A percentile compares a stretch with the other conserved stretches of the same genome.
These are phyloP conservation scores for Orbicella faveolata DNA, from an alignment of 64 coral and sea anemone genomes.

Conservation along the genomic window DNA sequence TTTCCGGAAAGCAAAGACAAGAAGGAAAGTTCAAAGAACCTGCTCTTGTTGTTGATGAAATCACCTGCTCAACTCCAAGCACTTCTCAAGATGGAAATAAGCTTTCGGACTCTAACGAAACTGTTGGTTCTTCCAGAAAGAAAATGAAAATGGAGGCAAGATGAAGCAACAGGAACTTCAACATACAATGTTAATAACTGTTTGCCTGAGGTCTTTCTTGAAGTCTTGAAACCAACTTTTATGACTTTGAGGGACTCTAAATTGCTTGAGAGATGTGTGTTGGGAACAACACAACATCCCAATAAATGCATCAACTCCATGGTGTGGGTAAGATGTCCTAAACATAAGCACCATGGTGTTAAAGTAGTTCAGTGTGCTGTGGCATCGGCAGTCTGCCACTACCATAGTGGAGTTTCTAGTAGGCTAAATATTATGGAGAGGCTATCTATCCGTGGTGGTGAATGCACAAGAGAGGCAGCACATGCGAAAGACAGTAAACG, in stretches of 20 bases:
- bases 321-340: not conserved
- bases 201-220: not conserved
- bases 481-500: constrained; percentile 48
- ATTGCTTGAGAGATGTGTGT: not conserved
- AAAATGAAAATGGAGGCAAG: constrained; percentile 13
- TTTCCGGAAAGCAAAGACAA: too few species aligned
- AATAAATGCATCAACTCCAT: constrained; percentile 25
- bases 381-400: constrained; percentile 4
- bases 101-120: too few species aligned
- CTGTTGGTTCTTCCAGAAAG: not conserved
- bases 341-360: not conserved
- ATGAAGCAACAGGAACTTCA: not conserved
- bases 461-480: not conserved
- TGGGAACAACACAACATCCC: not conserved
- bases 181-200: constrained; percentile 1
- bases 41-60: too few species aligned
- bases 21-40: too few species aligned
- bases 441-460: not conserved
- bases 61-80: not conserved
- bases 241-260: constrained; percentile 14
- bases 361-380: constrained; percentile 19
- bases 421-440: constrained; percentile 26
- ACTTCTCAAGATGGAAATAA: too few species aligned
- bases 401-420: constrained; percentile 24
- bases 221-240: not conserved